Percentiles rank a stretch among this genome's conserved stretches.
Evolutionary conservation across 2,113 vertebrate species (phyloP).

Genomic region (Rhizomys pruinosus): DNA sequence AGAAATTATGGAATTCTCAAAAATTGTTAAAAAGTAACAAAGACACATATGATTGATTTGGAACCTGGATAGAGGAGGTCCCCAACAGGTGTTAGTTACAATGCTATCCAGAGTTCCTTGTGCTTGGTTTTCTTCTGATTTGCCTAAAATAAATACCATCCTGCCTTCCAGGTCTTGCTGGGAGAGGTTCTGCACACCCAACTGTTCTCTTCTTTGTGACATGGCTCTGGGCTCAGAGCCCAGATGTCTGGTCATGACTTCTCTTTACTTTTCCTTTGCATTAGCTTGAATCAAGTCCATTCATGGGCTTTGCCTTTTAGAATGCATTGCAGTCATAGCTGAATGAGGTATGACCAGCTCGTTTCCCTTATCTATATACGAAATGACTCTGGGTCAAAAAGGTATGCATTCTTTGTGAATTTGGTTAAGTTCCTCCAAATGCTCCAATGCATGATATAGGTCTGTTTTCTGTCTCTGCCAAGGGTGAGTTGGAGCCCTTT

Average conservation of each 20-base stretch:
- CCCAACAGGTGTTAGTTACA: not conserved
- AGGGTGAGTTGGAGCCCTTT: slow-evolving; percentile 37
- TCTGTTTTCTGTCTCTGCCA: slow-evolving; percentile 57
- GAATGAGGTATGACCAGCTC: not conserved
- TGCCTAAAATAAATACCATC: too few relatives aligned
- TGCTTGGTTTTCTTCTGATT: not conserved
- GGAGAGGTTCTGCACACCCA: not conserved
- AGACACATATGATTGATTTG: too few relatives aligned
- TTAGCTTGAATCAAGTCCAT: not conserved
- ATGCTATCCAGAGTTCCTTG: too few relatives aligned
- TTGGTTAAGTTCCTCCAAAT: slow-evolving; percentile 51
- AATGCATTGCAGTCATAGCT: not conserved
- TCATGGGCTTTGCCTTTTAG: not conserved
- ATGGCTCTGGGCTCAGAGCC: not conserved
- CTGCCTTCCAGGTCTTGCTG: not conserved
- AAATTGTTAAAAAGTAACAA: not conserved
- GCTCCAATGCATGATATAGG: not conserved
- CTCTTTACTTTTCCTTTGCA: not conserved
- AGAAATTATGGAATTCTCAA: too few relatives aligned
- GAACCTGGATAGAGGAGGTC: not conserved
- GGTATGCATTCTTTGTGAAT: slow-evolving; percentile 15
- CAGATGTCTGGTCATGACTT: not conserved
- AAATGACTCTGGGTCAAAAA: slow-evolving; percentile 30
- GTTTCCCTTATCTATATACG: not conserved
- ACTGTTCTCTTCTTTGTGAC: not conserved